These are phyloP conservation scores for Charina bottae DNA, from an alignment of 2,113 vertebrate genomes.

Conservation along the genomic window DNA sequence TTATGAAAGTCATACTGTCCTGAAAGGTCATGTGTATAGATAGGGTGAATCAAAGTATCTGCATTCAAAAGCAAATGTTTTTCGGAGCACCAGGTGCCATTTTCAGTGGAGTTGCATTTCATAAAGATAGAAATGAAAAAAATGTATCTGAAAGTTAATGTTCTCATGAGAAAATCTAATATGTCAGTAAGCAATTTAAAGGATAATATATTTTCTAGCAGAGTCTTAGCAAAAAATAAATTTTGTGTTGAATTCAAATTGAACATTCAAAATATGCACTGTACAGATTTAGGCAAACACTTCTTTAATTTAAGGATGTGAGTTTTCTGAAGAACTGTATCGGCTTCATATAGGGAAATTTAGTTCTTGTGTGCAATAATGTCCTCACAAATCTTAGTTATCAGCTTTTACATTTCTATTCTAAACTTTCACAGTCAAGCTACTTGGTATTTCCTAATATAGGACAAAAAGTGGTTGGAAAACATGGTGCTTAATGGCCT, in stretches of 20 bases:
- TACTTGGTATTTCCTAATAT: neutral
- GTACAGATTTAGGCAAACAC: neutral
- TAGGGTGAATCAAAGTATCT: neutral
- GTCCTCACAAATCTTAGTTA: neutral
- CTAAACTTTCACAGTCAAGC: neutral
- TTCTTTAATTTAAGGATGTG: neutral
- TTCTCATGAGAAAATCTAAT: conserved; percentile 2
- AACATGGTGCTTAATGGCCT: neutral
- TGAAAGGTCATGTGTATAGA: neutral
- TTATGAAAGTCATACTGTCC: neutral
- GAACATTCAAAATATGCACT: neutral
- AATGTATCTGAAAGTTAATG: neutral
- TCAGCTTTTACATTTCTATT: neutral
- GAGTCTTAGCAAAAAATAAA: conserved; percentile 8
- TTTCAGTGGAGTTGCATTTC: neutral
- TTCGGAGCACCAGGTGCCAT: neutral
- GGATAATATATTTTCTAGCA: conserved; percentile 8
- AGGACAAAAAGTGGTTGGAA: neutral
- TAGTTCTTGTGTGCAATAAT: neutral
- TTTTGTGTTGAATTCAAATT: neutral
- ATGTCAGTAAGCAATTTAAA: neutral
- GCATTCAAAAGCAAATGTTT: neutral
- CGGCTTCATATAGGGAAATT: neutral
- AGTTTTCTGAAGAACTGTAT: neutral
- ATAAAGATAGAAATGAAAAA: neutral